Evolutionary conservation across 1,140 invertebrate species (phyloP).

Genomic region (Leptinotarsa lineolata): DNA sequence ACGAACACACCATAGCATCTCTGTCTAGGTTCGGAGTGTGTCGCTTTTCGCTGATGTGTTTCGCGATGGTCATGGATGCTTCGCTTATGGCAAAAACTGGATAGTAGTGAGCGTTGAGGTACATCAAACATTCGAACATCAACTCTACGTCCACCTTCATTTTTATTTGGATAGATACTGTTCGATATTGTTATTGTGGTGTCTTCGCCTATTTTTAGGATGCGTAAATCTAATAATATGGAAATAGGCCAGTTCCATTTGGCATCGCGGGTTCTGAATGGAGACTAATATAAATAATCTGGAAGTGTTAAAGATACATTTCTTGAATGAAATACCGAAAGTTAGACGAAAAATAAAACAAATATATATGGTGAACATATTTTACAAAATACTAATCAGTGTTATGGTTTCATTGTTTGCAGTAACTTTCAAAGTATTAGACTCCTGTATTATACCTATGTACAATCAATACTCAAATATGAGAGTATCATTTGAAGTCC

Average conservation of each 20-base stretch:
- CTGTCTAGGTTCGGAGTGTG: slow-evolving; percentile 40
- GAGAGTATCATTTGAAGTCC: no score
- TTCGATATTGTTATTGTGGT: slow-evolving; percentile 3
- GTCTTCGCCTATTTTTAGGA: neutral
- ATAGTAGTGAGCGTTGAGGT: slow-evolving; percentile 46
- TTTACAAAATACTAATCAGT: no score
- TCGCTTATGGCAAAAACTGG: slow-evolving; percentile 43
- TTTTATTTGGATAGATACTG: slow-evolving; percentile 6
- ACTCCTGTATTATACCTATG: no score
- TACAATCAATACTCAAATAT: no score
- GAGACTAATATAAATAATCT: no score
- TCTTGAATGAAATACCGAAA: no score
- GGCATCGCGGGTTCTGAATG: no score
- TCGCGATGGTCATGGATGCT: slow-evolving; percentile 40
- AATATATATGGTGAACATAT: no score
- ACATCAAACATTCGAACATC: slow-evolving; percentile 49
- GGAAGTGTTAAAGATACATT: no score
- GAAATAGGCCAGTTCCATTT: neutral
- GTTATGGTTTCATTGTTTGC: no score
- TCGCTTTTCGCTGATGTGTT: slow-evolving; percentile 37
- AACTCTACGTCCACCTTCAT: slow-evolving; percentile 47
- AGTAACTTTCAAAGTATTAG: no score
- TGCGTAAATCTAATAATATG: neutral
- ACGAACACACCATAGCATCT: slow-evolving; percentile 44
- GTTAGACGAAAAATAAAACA: no score